phyloP scores from a whole-genome alignment of 2,888 invertebrate genomes.

The Sarcophaga caerulescens region DNA sequence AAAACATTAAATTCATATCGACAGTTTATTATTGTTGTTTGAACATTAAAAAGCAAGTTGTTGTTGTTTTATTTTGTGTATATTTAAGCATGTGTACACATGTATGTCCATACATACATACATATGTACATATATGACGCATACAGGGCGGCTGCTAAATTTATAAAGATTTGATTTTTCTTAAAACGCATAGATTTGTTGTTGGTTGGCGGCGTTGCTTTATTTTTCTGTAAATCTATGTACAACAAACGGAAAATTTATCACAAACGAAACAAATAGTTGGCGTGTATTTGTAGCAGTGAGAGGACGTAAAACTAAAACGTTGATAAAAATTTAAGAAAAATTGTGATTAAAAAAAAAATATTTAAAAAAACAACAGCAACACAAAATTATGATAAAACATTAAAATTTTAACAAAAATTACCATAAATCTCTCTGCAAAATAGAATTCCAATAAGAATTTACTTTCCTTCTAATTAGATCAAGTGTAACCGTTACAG shows the following conservation, averaged over 20 bases:
- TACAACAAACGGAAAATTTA: constrained; percentile 41
- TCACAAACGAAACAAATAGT: constrained; percentile 54
- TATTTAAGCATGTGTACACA: not conserved
- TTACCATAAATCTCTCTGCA: not conserved
- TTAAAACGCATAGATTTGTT: not conserved
- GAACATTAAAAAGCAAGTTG: constrained; percentile 26
- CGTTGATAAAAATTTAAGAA: not conserved
- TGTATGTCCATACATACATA: no score
- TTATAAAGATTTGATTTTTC: constrained; percentile 33
- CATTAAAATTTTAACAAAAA: not conserved
- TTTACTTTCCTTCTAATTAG: not conserved
- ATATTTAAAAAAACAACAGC: constrained; percentile 1
- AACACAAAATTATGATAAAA: constrained; percentile 32
- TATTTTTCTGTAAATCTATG: constrained; percentile 38
- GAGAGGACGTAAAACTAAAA: constrained; percentile 53
- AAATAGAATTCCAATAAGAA: not conserved
- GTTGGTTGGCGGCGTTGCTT: not conserved
- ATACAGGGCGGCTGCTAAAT: constrained; percentile 61
- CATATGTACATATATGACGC: constrained; percentile 55
- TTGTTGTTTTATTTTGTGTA: not conserved
- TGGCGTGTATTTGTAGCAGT: constrained; percentile 60
- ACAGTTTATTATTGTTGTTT: constrained; percentile 27
- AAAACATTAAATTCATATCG: constrained; percentile 46
- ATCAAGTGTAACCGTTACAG: constrained; percentile 40
- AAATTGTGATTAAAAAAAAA: not conserved